Evolutionary conservation across 2,797 vertebrate genomes (phyloP), one percentile per base, ranked within the genome.

Genomic region (Cercopithecus mitis): DNA sequence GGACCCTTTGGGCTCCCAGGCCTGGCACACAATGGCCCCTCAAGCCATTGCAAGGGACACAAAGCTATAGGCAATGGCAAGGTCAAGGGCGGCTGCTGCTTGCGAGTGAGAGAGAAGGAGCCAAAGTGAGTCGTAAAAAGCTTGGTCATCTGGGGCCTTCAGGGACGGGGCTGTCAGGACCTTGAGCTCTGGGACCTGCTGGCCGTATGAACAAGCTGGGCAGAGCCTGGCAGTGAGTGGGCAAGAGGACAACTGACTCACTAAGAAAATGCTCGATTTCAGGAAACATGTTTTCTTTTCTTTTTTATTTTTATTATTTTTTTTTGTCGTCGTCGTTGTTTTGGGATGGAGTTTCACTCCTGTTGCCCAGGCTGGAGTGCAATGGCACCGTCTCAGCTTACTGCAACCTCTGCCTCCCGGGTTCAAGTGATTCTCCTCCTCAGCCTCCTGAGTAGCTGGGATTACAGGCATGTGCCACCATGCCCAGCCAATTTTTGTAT

Each of bases 71-170:
- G 2, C 11, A 4, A 30, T 0, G 25, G 27, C 11, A 2, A 73
- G 11, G 39, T 30, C 33, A 13, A 81, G 58, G 77, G 2, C 1
- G 2, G 86, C 0, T 5, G 76, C 58, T 2, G 50, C 24, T 3
- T 2, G 11, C 3, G 50, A 76, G 15, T 30, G 4, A 41, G 70
- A 33, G 10, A 4, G 75, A 41, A 41, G 11, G 67, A 45, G 7
- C 0, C 0, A 10, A 19, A 1, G 43, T 12, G 6, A 19, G 3
- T 0, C 0, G 1, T 55, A 36, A 33, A 5, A 36, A 4, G 33
- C 4, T 0, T 7, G 1, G 76, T 30, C 36, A 6, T 0, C 7
- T 43, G 5, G 64, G 10, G 43, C 24, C 0, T 58, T 24, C 10
- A 0, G 88, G 0, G n/a, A 50, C 0, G 1, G n/a, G 33, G 17